Conservation (phyloP, 2,888 invertebrate genomes). For the Bruchidius siliquastri region DNA sequence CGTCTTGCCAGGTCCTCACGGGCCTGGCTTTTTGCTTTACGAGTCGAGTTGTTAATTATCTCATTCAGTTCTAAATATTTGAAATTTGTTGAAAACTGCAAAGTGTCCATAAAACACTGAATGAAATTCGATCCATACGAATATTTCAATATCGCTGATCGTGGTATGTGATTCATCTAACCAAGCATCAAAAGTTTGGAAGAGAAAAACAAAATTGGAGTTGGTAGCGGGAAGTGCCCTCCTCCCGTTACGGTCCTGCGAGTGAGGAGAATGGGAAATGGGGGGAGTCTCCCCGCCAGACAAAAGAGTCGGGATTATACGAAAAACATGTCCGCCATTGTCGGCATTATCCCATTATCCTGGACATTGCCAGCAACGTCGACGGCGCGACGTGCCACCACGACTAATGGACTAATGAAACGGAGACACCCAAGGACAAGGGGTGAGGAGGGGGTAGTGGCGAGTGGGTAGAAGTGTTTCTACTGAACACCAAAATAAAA, state of each 20-base stretch:
- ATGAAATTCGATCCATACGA: too few species aligned
- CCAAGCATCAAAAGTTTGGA: too few species aligned
- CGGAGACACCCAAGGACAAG: neutral
- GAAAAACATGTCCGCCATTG: neutral
- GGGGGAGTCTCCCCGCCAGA: neutral
- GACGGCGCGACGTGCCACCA: neutral
- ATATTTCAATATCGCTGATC: too few species aligned
- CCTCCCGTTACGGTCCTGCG: neutral
- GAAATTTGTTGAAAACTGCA: too few species aligned
- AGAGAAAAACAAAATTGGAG: too few species aligned
- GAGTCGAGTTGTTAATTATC: too few species aligned
- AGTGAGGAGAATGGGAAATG: neutral
- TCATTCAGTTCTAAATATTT: too few species aligned
- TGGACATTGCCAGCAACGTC: neutral
- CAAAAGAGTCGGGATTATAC: neutral
- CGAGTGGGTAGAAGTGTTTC: neutral
- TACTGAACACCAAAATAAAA: neutral
- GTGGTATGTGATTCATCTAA: too few species aligned
- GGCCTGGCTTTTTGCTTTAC: too few species aligned
- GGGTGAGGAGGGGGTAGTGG: neutral
- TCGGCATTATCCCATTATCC: neutral
- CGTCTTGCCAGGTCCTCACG: too few species aligned
- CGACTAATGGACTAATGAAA: neutral
- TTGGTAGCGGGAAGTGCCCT: neutral
- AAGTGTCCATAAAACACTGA: too few species aligned